phyloP scores from a whole-genome alignment of 2,888 invertebrate genomes.

The Tinea pellionella region DNA sequence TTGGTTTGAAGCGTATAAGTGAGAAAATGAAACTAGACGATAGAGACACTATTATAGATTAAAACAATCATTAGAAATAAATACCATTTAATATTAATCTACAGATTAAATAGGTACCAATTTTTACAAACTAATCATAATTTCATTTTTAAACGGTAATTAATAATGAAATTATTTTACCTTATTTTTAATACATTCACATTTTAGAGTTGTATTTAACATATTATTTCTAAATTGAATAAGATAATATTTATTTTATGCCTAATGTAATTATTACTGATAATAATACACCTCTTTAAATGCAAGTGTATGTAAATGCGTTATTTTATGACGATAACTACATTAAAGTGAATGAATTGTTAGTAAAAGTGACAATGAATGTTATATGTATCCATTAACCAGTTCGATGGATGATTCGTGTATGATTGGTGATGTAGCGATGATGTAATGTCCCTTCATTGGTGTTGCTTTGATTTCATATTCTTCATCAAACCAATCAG shows the following conservation, averaged over 20 bases:
- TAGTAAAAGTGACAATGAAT: conserved; percentile 14
- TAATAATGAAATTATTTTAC: conserved; percentile 1
- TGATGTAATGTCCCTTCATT: conserved; percentile 43
- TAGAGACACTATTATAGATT: conserved; percentile 23
- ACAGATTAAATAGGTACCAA: not conserved
- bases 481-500: conserved; percentile 56
- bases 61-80: conserved; percentile 41
- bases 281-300: conserved; percentile 1
- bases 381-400: conserved; percentile 57
- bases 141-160: not conserved
- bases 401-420: conserved; percentile 53
- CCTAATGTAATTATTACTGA: no score
- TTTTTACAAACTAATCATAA: not conserved
- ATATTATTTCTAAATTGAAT: not conserved
- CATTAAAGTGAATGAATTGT: conserved; percentile 9
- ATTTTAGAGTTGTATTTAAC: not conserved
- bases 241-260: no score
- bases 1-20: conserved; percentile 32
- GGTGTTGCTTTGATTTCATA: conserved; percentile 45
- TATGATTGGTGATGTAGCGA: conserved; percentile 37
- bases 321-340: conserved; percentile 3
- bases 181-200: not conserved
- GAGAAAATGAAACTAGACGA: conserved; percentile 19
- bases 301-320: conserved; percentile 1
- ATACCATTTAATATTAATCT: conserved; percentile 10